Evolutionary conservation across 2,888 invertebrate genomes (phyloP).

Genomic region (Dynastes maya): DNA sequence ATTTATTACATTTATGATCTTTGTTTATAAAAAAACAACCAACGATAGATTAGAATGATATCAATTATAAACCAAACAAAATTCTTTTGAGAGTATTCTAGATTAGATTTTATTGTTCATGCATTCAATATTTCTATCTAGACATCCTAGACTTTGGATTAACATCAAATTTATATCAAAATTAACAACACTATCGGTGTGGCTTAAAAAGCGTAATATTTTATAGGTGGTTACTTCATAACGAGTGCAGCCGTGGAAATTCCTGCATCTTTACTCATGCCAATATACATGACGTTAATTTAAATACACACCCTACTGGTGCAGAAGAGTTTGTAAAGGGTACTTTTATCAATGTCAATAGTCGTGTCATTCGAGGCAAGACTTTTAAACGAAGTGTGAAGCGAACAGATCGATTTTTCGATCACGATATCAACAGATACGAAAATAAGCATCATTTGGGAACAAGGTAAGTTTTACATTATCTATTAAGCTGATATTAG

Average conservation of each 20-base stretch:
- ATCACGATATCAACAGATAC: constrained; percentile 25
- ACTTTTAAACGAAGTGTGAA: constrained; percentile 25
- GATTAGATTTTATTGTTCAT: constrained; percentile 1
- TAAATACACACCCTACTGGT: constrained; percentile 44
- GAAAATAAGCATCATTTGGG: constrained; percentile 22
- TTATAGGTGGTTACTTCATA: constrained; percentile 52
- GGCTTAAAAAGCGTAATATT: constrained; percentile 13
- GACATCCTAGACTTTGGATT: neutral
- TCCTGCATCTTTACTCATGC: constrained; percentile 51
- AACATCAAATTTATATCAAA: neutral
- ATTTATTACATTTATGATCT: neutral
- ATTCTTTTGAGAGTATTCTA: neutral
- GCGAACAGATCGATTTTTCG: constrained; percentile 6
- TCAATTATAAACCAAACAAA: too few species aligned
- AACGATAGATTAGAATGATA: too few species aligned
- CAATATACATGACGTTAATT: constrained; percentile 44
- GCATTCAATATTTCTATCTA: neutral
- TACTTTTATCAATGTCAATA: constrained; percentile 19
- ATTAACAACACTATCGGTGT: constrained; percentile 24
- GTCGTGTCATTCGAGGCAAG: constrained; percentile 19
- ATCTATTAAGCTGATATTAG: neutral
- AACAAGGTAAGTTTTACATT: constrained; percentile 5
- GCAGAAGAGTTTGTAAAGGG: constrained; percentile 51
- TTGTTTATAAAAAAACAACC: neutral
- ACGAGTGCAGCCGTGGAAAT: constrained; percentile 50